These are phyloP conservation scores for Luperina testacea DNA, from an alignment of 2,888 invertebrate genomes.

Conservation along the genomic window DNA sequence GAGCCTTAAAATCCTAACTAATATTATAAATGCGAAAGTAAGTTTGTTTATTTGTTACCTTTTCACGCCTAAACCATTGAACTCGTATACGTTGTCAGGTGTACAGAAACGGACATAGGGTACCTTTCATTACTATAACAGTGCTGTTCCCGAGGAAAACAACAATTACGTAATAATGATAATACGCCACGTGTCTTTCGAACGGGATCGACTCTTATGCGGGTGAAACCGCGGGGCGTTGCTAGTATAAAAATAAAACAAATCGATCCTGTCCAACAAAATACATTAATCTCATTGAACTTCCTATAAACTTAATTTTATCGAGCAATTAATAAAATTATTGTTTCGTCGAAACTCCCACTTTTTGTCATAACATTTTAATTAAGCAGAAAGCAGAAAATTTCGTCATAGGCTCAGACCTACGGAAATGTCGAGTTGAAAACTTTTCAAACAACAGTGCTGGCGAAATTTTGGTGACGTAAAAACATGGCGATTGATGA, in stretches of 20 bases:
- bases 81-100: too few relatives aligned
- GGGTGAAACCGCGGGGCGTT: too few relatives aligned
- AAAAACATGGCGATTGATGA: slow-evolving; percentile 36
- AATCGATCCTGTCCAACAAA: slow-evolving; percentile 7
- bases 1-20: too few relatives aligned
- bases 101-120: too few relatives aligned
- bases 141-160: too few relatives aligned
- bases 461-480: slow-evolving; percentile 26
- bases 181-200: too few relatives aligned
- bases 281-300: slow-evolving; percentile 12
- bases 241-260: background rate
- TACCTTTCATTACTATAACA: too few relatives aligned
- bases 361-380: slow-evolving; percentile 42
- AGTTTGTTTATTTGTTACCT: too few relatives aligned
- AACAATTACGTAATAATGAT: too few relatives aligned
- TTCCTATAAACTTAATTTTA: slow-evolving; percentile 31
- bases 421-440: slow-evolving; percentile 30
- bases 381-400: slow-evolving; percentile 30
- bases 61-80: too few relatives aligned
- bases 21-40: too few relatives aligned
- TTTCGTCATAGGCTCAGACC: slow-evolving; percentile 14
- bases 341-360: slow-evolving; percentile 14
- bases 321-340: slow-evolving; percentile 31
- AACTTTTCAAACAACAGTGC: slow-evolving; percentile 26
- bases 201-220: too few relatives aligned